Evolutionary conservation across 2,797 vertebrate species (phyloP).

Genomic region (Cossypha heuglini): DNA sequence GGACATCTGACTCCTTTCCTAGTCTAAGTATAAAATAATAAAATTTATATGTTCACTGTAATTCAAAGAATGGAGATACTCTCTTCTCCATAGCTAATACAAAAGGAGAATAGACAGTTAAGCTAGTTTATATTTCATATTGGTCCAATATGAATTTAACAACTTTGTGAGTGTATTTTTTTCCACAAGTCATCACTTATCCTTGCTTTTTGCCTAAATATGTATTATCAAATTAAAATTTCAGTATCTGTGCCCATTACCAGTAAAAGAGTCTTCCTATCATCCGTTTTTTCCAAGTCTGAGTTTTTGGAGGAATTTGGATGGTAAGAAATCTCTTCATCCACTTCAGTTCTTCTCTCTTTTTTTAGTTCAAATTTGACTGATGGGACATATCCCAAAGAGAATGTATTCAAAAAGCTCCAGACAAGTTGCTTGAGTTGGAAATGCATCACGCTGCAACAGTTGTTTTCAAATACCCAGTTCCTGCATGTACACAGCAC

Average conservation of each 20-base stretch:
- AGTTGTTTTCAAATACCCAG: neutral
- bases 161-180: neutral
- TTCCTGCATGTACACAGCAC: neutral
- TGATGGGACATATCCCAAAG: neutral
- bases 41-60: neutral
- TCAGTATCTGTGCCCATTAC: accelerated
- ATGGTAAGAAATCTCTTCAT: neutral
- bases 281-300: neutral
- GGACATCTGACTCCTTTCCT: neutral
- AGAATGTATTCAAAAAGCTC: neutral
- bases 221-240: neutral
- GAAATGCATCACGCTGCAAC: neutral
- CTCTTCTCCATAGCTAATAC: neutral
- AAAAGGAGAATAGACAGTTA: neutral
- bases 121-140: neutral
- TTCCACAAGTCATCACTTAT: neutral
- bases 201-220: neutral
- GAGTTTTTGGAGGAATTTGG: neutral
- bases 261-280: neutral
- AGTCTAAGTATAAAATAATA: neutral
- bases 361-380: neutral
- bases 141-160: neutral
- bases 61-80: neutral
- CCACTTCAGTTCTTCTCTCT: neutral
- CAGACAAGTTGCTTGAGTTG: neutral